Conservation (phyloP, 2,113 vertebrate genomes). For the Phyllostomus discolor region DNA sequence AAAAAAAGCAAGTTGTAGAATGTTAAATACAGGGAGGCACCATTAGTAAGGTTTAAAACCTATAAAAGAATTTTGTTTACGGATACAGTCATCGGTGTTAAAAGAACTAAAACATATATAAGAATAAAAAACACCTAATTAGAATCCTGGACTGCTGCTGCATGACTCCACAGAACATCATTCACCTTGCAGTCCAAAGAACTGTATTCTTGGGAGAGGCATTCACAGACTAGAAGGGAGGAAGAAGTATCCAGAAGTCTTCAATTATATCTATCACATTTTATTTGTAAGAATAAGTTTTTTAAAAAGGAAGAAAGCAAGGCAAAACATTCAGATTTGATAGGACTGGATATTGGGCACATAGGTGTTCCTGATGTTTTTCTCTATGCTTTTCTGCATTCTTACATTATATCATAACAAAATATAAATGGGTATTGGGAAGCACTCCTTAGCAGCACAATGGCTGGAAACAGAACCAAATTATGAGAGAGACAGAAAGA, state of each 20-base stretch:
- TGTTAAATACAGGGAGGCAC: background rate
- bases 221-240: background rate
- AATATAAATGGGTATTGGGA: background rate
- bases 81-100: background rate
- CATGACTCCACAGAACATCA: background rate
- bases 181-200: background rate
- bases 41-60: background rate
- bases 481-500: background rate
- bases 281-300: conserved; percentile 15
- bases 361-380: background rate
- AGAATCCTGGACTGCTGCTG: background rate
- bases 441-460: background rate
- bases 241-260: background rate
- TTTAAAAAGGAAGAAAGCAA: background rate
- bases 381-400: background rate
- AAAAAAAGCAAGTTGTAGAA: background rate
- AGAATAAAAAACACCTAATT: background rate
- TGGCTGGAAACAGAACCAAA: conserved; percentile 15
- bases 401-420: background rate
- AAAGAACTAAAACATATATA: background rate
- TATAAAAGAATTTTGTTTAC: background rate
- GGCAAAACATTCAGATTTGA: background rate
- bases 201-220: background rate
- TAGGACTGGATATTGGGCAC: background rate
- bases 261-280: background rate